A percentile compares a stretch with the other conserved stretches of the same genome.
phyloP scores from a whole-genome alignment of 2,797 vertebrate genomes.

The Propithecus perrieri region DNA sequence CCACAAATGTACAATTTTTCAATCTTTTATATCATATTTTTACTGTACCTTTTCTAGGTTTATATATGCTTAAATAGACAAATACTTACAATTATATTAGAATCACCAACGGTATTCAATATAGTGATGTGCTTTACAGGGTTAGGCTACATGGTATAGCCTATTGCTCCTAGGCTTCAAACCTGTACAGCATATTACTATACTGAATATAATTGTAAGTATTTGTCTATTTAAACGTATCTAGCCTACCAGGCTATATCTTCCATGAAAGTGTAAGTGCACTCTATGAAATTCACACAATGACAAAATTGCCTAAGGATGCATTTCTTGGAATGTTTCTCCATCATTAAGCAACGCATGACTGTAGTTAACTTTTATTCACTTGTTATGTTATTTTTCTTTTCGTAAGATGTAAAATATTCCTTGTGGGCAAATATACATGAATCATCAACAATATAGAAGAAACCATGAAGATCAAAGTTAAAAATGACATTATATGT shows the following conservation, averaged over 20 bases:
- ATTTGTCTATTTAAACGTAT: too few relatives aligned
- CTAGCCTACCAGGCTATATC: too few relatives aligned
- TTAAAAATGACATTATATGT: neutral
- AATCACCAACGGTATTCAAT: neutral
- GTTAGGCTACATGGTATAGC: neutral
- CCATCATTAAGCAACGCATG: neutral
- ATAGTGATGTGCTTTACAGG: neutral
- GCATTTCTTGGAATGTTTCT: neutral
- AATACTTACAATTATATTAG: neutral
- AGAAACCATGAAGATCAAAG: neutral
- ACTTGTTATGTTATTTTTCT: neutral
- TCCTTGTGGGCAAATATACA: neutral
- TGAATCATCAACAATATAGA: neutral
- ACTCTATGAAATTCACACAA: neutral
- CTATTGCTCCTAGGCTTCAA: too few relatives aligned
- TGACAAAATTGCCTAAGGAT: neutral
- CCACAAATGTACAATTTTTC: neutral
- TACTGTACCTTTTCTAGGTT: too few relatives aligned
- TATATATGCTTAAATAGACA: neutral
- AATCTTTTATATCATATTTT: neutral
- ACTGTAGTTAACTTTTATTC: neutral
- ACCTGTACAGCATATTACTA: too few relatives aligned
- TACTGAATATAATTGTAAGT: too few relatives aligned
- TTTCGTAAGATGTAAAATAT: neutral
- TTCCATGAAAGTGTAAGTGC: too few relatives aligned